These are phyloP conservation scores for Tenodera sinensis DNA, from an alignment of 2,888 invertebrate genomes.

Conservation along the genomic window DNA sequence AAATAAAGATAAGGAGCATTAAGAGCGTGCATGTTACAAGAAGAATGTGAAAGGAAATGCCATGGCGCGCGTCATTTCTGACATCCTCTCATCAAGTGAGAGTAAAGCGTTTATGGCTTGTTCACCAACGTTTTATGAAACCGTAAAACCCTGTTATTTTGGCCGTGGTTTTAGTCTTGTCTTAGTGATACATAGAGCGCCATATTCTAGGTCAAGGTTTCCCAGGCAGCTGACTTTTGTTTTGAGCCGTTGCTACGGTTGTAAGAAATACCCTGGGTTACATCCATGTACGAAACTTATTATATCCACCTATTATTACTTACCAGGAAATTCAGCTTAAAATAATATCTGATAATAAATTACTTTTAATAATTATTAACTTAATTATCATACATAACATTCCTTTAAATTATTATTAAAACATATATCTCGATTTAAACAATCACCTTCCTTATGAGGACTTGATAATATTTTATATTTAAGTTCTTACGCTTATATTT, in stretches of 20 bases:
- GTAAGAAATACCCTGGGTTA: no score
- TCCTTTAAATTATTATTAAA: no score
- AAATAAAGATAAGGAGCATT: neutral
- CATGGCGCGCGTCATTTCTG: neutral
- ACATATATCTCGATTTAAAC: no score
- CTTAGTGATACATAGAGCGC: neutral
- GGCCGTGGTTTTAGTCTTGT: neutral
- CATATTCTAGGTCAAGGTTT: neutral
- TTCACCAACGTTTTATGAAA: conserved; percentile 10
- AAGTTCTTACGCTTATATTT: no score
- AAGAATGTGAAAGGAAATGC: neutral
- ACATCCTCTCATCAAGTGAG: neutral
- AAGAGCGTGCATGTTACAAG: neutral
- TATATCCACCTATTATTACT: no score
- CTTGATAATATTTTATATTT: no score
- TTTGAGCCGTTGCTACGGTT: neutral
- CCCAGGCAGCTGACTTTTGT: neutral
- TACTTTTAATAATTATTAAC: no score
- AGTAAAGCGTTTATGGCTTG: neutral
- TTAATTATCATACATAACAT: no score
- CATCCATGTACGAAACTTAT: no score
- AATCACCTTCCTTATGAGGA: no score
- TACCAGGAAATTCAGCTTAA: no score
- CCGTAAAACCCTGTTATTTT: neutral
- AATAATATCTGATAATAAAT: no score